Conservation (phyloP, 2,888 invertebrate species). For the Ditula angustiorana region DNA sequence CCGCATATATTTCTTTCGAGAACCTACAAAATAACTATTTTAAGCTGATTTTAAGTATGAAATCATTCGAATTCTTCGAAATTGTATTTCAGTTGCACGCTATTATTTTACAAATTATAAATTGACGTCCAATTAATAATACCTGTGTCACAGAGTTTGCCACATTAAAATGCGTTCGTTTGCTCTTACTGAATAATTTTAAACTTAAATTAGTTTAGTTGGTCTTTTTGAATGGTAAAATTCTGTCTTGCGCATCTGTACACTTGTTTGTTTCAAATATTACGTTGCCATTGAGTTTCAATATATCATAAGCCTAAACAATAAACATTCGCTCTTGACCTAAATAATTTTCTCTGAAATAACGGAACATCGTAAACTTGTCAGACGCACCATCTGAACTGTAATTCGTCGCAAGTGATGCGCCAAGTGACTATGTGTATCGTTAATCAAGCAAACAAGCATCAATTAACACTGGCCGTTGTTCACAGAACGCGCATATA, state of each 20-base stretch:
- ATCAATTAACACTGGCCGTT: conserved; percentile 42
- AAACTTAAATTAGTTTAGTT: background rate
- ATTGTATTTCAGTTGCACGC: too few relatives aligned
- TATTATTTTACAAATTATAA: background rate
- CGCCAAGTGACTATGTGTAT: conserved; percentile 10
- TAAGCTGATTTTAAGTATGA: too few relatives aligned
- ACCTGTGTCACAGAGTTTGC: background rate
- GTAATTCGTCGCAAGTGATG: conserved; percentile 7
- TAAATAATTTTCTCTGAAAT: conserved; percentile 43
- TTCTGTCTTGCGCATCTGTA: background rate
- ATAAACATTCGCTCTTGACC: conserved; percentile 49
- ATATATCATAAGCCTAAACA: background rate
- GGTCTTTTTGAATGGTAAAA: background rate
- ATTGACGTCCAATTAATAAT: background rate
- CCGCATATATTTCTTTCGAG: conserved; percentile 18
- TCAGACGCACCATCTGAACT: conserved; percentile 10
- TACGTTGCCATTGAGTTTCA: background rate
- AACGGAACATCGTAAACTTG: conserved; percentile 15
- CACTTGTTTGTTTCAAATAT: background rate
- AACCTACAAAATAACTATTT: background rate
- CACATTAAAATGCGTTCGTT: background rate
- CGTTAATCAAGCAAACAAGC: conserved; percentile 44
- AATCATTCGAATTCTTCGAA: too few relatives aligned
- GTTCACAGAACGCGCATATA: conserved; percentile 37
- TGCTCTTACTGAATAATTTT: background rate